These are phyloP conservation scores for Drymodes brunneopygia DNA, from an alignment of 2,113 vertebrate species.

Conservation along the genomic window DNA sequence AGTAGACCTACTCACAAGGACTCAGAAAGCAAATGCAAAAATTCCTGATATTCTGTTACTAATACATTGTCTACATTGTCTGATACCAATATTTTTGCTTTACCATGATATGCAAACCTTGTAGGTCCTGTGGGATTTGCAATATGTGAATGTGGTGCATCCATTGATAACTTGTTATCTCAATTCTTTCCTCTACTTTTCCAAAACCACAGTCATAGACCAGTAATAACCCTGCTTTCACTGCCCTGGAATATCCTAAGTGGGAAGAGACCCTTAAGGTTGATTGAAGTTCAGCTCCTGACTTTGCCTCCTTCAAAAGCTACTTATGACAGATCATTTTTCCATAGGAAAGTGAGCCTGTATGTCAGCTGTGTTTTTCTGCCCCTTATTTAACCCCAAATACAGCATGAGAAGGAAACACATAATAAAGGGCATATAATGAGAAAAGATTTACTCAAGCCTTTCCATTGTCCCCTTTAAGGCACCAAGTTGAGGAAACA, in stretches of 20 bases:
- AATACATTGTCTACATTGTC: no score
- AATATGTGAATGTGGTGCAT: background rate
- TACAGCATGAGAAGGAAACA: background rate
- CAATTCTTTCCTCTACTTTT: background rate
- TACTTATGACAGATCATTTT: background rate
- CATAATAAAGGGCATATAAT: background rate
- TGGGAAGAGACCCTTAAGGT: background rate
- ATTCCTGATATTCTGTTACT: background rate
- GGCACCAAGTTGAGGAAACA: background rate
- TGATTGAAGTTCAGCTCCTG: background rate
- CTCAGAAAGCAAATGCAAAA: background rate
- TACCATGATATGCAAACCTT: background rate
- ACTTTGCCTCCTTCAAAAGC: background rate
- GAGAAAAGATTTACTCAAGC: background rate
- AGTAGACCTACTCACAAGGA: background rate
- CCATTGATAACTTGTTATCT: background rate
- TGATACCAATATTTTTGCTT: background rate
- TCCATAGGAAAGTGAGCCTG: background rate
- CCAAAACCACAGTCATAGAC: background rate
- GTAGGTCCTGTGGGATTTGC: background rate
- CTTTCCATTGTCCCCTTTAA: background rate
- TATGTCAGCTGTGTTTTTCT: background rate
- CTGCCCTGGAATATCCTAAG: background rate
- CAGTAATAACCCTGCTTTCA: background rate
- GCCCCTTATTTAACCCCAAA: background rate